Percentiles rank a stretch among this genome's conserved stretches.
phyloP scores from a whole-genome alignment of 2,797 vertebrate species.

The Enteromius thamalakanensis region DNA sequence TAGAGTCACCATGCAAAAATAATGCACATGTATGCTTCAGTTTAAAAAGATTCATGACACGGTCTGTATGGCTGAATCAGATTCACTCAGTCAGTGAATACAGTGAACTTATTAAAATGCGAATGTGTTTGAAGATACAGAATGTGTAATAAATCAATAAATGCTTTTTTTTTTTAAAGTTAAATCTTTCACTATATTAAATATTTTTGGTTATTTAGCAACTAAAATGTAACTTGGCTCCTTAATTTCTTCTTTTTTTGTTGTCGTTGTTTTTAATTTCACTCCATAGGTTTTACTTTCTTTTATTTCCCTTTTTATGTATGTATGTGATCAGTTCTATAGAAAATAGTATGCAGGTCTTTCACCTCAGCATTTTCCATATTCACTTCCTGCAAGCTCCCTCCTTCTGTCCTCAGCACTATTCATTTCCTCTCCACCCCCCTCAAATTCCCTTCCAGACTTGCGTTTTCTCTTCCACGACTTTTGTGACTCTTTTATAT shows the following conservation, averaged over 20 bases:
- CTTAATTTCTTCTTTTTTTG: too few relatives aligned
- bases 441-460: not conserved
- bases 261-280: not conserved
- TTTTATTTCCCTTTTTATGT: not conserved
- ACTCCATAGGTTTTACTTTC: not conserved
- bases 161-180: not conserved
- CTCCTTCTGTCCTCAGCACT: constrained; percentile 20
- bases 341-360: not conserved
- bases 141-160: not conserved
- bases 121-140: not conserved
- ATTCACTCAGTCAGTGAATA: not conserved
- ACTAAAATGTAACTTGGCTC: too few relatives aligned
- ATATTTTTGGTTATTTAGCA: not conserved
- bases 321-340: not conserved
- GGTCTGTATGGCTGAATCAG: not conserved
- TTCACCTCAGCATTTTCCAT: constrained; percentile 21
- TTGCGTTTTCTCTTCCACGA: constrained; percentile 35
- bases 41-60: not conserved
- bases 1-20: not conserved
- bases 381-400: constrained; percentile 5
- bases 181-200: not conserved
- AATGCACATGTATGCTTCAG: not conserved
- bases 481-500: constrained; percentile 37
- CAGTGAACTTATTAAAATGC: not conserved
- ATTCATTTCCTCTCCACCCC: constrained; percentile 18